Evolutionary conservation across 2,797 vertebrate species (phyloP), one percentile per base, ranked within the genome.

Genomic region (Sebastiscus tertius): DNA sequence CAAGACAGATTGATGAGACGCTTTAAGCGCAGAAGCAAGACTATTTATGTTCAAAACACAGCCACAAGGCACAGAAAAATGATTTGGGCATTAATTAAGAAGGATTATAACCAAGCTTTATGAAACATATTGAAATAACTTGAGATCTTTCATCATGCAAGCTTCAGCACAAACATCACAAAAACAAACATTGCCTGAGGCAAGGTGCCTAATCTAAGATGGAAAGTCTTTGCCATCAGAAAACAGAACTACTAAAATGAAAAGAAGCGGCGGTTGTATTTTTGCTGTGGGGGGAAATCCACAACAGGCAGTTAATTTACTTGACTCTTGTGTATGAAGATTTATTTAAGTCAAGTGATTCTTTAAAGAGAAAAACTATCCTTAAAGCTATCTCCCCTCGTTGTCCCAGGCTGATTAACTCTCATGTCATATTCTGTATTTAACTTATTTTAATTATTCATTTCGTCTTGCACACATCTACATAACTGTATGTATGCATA

Each of bases 161-260:
- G 76, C 55, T 78, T 69, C 66, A 67, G 71, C 75, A 73, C 59
- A 82, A 87, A 84, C 59, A 72, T 62, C 49, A 72, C 76, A 79
- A 80, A 89, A 90, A 88, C 78, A 90, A 89, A 78, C 76, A 82
- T 8, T 1, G 87, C 90, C 73, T 16, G 0, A 70, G 88, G 88
- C 78, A 31, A 80, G 61, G 82, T 39, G 78, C 80, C 86, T 86
- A 88, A 88, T 91, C 79, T 91, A 31, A 82, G 73, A 90, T 39
- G 75, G 75, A 78, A 82, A 81, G 70, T 74, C 54, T 83, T 83
- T 77, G 67, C 80, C 81, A 73, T 87, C 55, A 81, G 72, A 83
- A 84, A 72, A 85, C 69, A 79, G 52, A 78, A 73, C 31, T 18
- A 67, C 75, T 65, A 9, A 83, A 84, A 84, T 75, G 69, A 85